Conservation (phyloP, 2,113 vertebrate species). For the Catagonus wagneri region DNA sequence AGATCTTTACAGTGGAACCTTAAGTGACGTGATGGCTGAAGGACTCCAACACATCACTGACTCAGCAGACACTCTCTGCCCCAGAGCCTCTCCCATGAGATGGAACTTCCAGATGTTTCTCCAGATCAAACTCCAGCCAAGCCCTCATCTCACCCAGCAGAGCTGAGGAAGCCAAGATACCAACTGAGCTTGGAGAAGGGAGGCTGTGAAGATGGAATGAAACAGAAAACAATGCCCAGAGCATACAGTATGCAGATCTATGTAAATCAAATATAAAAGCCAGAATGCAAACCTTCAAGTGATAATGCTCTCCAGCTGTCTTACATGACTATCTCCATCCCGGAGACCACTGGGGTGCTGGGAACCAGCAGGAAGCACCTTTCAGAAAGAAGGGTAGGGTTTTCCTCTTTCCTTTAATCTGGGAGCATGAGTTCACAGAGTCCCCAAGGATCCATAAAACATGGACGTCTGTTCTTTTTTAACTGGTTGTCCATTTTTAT, state of each 20-base stretch:
- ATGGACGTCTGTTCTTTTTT: conserved; percentile 14
- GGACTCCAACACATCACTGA: not conserved
- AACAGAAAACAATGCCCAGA: conserved; percentile 32
- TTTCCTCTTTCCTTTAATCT: conserved; percentile 68
- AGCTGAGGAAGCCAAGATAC: conserved; percentile 33
- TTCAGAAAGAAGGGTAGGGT: conserved; percentile 4
- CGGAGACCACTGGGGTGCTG: not conserved
- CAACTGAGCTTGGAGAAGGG: not conserved
- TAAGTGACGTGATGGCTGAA: not conserved
- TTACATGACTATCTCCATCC: not conserved
- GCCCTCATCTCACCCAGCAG: not conserved
- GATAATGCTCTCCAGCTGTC: conserved; percentile 49
- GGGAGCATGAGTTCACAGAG: conserved; percentile 23
- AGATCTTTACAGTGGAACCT: not conserved
- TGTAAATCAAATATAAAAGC: conserved; percentile 68
- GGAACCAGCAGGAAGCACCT: conserved; percentile 22
- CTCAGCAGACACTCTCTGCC: not conserved
- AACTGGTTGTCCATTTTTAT: conserved; percentile 45
- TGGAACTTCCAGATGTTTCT: conserved; percentile 50
- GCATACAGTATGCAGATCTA: conserved; percentile 47
- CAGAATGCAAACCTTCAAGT: conserved; percentile 49
- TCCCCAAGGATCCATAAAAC: conserved; percentile 41
- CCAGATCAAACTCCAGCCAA: conserved; percentile 46
- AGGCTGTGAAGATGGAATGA: not conserved
- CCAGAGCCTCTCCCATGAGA: not conserved